phyloP scores from a whole-genome alignment of 2,113 vertebrate genomes.

The Nesogale talazaci region DNA sequence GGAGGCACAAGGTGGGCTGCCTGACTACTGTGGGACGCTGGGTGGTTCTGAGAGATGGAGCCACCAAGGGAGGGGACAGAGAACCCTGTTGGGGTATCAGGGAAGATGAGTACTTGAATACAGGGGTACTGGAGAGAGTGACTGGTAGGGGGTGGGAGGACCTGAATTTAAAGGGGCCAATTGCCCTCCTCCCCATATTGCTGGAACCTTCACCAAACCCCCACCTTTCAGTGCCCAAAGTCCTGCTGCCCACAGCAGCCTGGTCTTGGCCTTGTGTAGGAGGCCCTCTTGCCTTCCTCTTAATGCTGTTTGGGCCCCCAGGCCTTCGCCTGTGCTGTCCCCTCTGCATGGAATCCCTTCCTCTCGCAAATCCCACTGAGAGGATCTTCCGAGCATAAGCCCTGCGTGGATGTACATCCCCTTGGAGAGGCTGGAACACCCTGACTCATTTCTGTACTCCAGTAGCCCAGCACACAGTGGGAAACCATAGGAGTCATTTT shows the following conservation, averaged over 20 bases:
- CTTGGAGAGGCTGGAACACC: neutral
- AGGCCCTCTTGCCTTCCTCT: neutral
- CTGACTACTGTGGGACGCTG: neutral
- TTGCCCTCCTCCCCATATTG: neutral
- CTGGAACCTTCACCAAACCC: neutral
- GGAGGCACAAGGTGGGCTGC: neutral
- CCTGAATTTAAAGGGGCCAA: neutral
- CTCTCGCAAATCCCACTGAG: neutral
- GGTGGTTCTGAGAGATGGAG: accelerated
- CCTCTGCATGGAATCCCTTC: neutral
- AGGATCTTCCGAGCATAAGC: neutral
- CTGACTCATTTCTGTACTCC: neutral
- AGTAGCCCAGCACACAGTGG: neutral
- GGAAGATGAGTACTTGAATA: too few relatives aligned
- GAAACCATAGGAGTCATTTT: neutral
- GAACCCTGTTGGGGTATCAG: neutral
- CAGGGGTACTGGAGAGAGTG: neutral
- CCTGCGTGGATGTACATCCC: neutral
- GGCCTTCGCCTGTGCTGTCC: neutral
- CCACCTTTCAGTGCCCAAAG: neutral
- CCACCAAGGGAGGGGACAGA: neutral
- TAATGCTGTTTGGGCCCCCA: neutral
- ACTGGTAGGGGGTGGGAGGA: too few relatives aligned
- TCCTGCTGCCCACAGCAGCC: neutral
- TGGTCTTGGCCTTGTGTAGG: neutral